Evolutionary conservation across 2,113 vertebrate genomes (phyloP).

Genomic region (Callipepla squamata): DNA sequence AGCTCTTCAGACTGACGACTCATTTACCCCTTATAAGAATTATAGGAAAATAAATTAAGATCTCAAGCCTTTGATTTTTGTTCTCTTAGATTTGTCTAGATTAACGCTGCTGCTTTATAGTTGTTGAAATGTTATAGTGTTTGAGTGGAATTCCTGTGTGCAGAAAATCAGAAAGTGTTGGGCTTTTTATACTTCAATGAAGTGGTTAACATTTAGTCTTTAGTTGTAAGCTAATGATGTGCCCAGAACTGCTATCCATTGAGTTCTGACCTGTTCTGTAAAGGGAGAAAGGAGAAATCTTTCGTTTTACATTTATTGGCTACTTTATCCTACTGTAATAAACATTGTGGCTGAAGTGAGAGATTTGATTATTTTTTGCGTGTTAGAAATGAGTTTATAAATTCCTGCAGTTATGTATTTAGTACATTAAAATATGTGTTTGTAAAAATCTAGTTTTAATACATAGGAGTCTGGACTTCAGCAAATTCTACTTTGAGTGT

Average conservation of each 20-base stretch:
- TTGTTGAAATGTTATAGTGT: neutral
- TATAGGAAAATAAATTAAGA: neutral
- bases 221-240: neutral
- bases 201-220: neutral
- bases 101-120: neutral
- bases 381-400: neutral
- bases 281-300: neutral
- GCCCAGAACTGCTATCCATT: neutral
- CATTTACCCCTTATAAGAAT: neutral
- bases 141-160: neutral
- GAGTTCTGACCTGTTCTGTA: neutral
- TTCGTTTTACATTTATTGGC: rapidly evolving
- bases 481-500: rapidly evolving
- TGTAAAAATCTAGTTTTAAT: neutral
- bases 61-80: neutral
- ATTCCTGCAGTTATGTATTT: neutral
- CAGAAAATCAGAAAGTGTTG: neutral
- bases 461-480: neutral
- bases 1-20: neutral
- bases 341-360: neutral
- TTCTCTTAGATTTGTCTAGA: neutral
- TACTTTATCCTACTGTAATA: neutral
- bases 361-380: neutral
- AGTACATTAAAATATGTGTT: neutral
- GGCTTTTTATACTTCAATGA: neutral